Conservation (phyloP, 2,797 vertebrate genomes). For the Oreochromis mossambicus region DNA sequence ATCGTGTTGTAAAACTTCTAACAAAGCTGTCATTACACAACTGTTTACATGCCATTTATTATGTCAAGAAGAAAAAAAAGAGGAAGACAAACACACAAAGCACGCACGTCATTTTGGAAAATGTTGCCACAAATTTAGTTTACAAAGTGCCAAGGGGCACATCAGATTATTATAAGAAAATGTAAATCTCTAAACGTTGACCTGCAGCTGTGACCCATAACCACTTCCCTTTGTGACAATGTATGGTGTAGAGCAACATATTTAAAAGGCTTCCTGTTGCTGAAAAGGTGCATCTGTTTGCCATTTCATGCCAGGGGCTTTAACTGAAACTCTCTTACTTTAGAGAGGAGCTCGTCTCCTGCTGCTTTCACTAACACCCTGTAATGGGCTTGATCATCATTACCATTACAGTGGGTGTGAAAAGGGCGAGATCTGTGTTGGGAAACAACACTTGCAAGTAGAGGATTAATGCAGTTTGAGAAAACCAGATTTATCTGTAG, state of each 20-base stretch:
- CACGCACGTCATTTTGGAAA: not conserved
- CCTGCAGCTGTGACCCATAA: constrained; percentile 6
- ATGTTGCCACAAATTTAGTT: not conserved
- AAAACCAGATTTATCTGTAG: constrained; percentile 4
- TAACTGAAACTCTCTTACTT: constrained; percentile 19
- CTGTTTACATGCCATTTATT: not conserved
- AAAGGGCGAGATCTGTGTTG: not conserved
- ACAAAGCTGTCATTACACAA: not conserved
- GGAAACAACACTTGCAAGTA: not conserved
- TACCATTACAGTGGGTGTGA: constrained; percentile 31
- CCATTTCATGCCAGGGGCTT: not conserved
- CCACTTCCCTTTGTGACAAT: constrained; percentile 20
- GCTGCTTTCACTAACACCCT: constrained; percentile 51
- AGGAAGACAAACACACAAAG: not conserved
- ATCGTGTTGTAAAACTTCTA: not conserved
- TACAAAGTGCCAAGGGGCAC: not conserved
- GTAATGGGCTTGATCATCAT: constrained; percentile 31
- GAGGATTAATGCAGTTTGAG: not conserved
- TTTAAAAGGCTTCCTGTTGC: constrained; percentile 15
- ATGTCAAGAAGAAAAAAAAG: not conserved
- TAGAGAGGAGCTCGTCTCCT: constrained; percentile 14
- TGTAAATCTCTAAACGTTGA: not conserved
- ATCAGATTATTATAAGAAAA: not conserved
- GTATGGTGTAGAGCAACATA: not conserved
- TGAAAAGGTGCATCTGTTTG: not conserved